These are phyloP conservation scores for Aspidoscelis tigris DNA, from an alignment of 2,113 vertebrate genomes.

Conservation along the genomic window DNA sequence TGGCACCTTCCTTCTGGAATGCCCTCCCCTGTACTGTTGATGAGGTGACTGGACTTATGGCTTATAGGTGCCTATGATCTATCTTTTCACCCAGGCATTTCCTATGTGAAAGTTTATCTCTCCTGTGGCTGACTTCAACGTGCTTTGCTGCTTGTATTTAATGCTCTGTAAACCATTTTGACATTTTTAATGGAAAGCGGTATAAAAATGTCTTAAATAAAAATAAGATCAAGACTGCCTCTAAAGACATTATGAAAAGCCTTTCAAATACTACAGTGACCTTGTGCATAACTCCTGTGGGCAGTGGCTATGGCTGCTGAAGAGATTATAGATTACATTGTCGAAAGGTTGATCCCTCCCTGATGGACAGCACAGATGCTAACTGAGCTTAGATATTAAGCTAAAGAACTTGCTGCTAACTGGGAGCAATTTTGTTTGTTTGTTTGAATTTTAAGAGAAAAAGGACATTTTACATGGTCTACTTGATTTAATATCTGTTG, in stretches of 20 bases:
- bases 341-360: not conserved
- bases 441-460: constrained; percentile 29
- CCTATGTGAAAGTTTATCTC: no score
- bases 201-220: no score
- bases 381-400: not conserved
- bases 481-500: constrained; percentile 3
- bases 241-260: not conserved
- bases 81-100: no score
- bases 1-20: no score
- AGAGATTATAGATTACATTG: constrained; percentile 22
- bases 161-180: no score
- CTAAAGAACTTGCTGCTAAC: not conserved
- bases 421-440: not conserved
- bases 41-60: no score
- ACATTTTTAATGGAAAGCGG: no score
- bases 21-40: no score
- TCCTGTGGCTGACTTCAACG: no score
- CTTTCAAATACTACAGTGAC: constrained; percentile 10
- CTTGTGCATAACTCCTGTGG: constrained; percentile 3
- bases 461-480: not conserved
- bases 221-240: no score
- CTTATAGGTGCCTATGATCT: no score
- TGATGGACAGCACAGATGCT: not conserved
- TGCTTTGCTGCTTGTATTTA: no score
- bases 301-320: not conserved